A percentile compares a stretch with the other conserved stretches of the same genome.
phyloP scores from a whole-genome alignment of 2,113 vertebrate species.

The Scomber scombrus region DNA sequence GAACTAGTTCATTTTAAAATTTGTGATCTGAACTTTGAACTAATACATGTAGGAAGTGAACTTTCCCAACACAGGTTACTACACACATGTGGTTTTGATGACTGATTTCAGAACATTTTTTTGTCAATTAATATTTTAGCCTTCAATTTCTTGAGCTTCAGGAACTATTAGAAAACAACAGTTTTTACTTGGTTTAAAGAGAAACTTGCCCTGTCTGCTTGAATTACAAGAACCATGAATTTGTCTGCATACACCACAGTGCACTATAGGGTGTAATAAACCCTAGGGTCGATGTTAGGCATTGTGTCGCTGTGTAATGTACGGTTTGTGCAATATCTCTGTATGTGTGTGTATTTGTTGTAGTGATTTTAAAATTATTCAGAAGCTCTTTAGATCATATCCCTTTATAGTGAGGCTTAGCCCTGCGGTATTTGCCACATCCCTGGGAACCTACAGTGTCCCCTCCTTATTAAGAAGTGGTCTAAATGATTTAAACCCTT shows the following conservation, averaged over 20 bases:
- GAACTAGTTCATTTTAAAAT: too few species aligned
- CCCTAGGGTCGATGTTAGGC: background rate
- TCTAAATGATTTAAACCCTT: conserved; percentile 78
- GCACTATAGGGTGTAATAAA: background rate
- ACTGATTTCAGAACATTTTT: conserved; percentile 1
- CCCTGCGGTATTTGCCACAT: conserved; percentile 68
- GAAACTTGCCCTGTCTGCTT: too few species aligned
- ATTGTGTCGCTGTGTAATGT: background rate
- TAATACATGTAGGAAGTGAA: too few species aligned
- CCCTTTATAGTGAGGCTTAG: conserved; percentile 71
- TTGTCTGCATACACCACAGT: background rate
- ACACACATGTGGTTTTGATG: background rate
- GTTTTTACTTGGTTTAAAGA: background rate
- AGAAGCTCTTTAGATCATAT: conserved; percentile 63
- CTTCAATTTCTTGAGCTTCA: background rate
- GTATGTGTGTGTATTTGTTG: conserved; percentile 5
- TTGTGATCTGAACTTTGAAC: too few species aligned
- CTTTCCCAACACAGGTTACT: too few species aligned
- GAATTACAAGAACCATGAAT: background rate
- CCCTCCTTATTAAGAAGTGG: conserved; percentile 73
- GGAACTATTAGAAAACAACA: background rate
- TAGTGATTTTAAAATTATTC: conserved; percentile 39
- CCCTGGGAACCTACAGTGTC: conserved; percentile 63
- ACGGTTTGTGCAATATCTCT: background rate
- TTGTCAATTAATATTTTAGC: background rate